A percentile compares a stretch with the other conserved stretches of the same genome.
Evolutionary conservation across 2,113 vertebrate genomes (phyloP).

Genomic region (Carassius auratus): DNA sequence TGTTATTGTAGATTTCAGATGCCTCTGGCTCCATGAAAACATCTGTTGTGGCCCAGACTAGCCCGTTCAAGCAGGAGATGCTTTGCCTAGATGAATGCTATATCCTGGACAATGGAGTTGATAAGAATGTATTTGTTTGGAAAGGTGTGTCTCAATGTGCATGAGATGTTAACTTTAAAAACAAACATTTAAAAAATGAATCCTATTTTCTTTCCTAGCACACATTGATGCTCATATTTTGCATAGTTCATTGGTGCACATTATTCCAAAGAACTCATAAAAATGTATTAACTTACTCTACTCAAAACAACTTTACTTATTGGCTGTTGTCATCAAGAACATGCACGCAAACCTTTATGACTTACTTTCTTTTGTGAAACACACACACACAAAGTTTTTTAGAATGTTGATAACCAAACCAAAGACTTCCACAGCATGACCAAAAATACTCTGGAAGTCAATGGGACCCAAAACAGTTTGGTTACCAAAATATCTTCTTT

Average conservation of each 20-base stretch:
- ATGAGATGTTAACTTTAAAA: not conserved
- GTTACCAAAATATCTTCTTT: too few relatives aligned
- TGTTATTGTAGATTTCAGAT: conserved; percentile 72
- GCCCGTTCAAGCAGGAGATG: conserved; percentile 74
- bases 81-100: conserved; percentile 73
- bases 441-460: not conserved
- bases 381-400: not conserved
- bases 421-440: not conserved
- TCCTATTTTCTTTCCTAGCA: not conserved
- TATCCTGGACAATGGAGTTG: conserved; percentile 73
- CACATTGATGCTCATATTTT: not conserved
- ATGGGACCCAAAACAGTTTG: not conserved
- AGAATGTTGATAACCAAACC: not conserved
- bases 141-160: conserved; percentile 70
- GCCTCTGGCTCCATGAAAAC: conserved; percentile 69
- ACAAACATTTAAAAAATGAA: not conserved
- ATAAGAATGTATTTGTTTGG: conserved; percentile 76
- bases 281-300: too few relatives aligned
- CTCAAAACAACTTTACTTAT: not conserved
- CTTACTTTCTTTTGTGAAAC: not conserved
- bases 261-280: not conserved
- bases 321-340: not conserved
- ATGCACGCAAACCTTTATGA: not conserved
- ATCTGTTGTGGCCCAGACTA: conserved; percentile 60
- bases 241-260: too few relatives aligned